Evolutionary conservation across 1,140 invertebrate genomes (phyloP).

Genomic region (Sycophaga agraensis): DNA sequence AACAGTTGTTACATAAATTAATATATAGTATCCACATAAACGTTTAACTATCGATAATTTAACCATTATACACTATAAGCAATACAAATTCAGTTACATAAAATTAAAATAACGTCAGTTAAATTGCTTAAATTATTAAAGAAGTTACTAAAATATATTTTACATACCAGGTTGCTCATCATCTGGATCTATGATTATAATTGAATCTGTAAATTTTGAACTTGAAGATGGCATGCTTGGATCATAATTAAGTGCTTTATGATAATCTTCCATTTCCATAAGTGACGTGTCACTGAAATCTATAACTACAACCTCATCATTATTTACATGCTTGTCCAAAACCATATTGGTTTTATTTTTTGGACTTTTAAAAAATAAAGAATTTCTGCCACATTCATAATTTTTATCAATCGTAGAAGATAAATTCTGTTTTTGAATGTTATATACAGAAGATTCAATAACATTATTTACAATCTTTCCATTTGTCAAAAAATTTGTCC

Average conservation of each 20-base stretch:
- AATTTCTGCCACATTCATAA: not conserved
- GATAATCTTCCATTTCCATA: not conserved
- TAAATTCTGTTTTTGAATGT: not conserved
- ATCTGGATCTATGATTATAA: slow-evolving; percentile 24
- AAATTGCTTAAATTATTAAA: too few relatives aligned
- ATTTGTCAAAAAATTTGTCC: not conserved
- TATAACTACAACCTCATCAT: slow-evolving; percentile 18
- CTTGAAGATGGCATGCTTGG: not conserved
- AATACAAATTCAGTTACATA: too few relatives aligned
- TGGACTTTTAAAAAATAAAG: not conserved
- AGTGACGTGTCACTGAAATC: not conserved
- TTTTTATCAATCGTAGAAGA: too few relatives aligned
- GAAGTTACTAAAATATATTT: not conserved
- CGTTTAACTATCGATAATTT: too few relatives aligned
- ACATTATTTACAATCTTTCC: too few relatives aligned
- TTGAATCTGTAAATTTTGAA: not conserved
- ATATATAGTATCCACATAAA: too few relatives aligned
- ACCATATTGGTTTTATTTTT: not conserved
- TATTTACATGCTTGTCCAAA: not conserved
- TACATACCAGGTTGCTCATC: slow-evolving; percentile 20
- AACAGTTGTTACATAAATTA: too few relatives aligned
- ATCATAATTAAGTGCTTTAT: not conserved
- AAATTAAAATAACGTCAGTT: too few relatives aligned
- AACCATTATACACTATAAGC: too few relatives aligned
- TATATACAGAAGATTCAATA: not conserved